Percentiles rank a stretch among this genome's conserved stretches.
Conservation (phyloP, 92 coral and sea anemone genomes). For the Parazoanthus atlanticus region DNA sequence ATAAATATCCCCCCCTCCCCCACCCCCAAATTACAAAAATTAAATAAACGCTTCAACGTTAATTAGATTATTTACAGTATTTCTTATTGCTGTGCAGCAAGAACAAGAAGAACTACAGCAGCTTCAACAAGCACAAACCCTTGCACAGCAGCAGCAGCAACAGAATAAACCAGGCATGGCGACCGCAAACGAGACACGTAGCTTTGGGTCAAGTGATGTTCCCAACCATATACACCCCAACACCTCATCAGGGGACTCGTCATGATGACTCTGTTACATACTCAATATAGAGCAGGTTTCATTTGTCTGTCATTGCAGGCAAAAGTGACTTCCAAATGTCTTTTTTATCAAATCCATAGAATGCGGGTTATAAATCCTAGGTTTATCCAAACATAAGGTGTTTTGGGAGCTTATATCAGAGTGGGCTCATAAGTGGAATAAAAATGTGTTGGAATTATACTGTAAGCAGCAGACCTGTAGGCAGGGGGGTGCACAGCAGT, state of each 20-base stretch:
- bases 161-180: slow-evolving; percentile 11
- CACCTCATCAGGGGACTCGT: slow-evolving; percentile 30
- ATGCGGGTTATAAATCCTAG: background rate
- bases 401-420: background rate
- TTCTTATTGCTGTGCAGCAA: slow-evolving; percentile 51
- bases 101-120: slow-evolving; percentile 95
- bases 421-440: background rate
- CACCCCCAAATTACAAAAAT: no score
- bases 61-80: background rate
- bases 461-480: background rate
- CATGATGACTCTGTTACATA: background rate
- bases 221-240: slow-evolving; percentile 32
- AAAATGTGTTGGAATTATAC: no score
- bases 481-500: no score
- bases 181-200: background rate
- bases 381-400: background rate
- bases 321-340: background rate
- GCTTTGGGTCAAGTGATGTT: background rate
- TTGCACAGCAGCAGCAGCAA: slow-evolving; percentile 64
- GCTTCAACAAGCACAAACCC: slow-evolving; percentile 81
- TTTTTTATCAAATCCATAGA: no score
- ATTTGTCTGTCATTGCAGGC: background rate
- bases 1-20: no score
- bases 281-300: background rate
- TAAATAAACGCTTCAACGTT: no score